Evolutionary conservation across 2,113 vertebrate species (phyloP), one percentile per base, ranked within the genome.

Genomic region (Sapajus apella): DNA sequence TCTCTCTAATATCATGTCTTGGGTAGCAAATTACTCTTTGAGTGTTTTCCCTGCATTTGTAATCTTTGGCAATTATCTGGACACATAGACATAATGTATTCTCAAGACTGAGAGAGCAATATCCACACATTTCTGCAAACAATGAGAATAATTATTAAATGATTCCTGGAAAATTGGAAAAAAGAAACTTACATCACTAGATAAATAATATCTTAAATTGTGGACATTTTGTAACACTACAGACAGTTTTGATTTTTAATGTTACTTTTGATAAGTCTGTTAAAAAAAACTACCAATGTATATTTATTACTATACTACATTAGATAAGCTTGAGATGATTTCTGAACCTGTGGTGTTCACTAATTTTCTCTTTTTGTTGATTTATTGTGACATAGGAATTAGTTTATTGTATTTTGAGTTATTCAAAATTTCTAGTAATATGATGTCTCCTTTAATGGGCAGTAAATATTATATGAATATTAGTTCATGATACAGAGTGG

Each of bases 401-500:
- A 97, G 80, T 81, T 66, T 86, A n/a, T 92, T 95, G 13, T 94
- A 92, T 96, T 95, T 95, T 77, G 13, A 91, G 72, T 95, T 83
- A 75, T 75, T 91, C 84, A 95, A 47, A 85, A 93, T 96, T 94
- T 72, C n/a, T 79, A 92, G 64, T 56, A 58, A 30, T 94, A 92
- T 82, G 47, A 18, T 90, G 75, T 52, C 47, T 83, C 18, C 17
- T 96, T 91, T 37, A 37, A 20, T 35, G 50, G 56, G 32, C 25
- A 95, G 30, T 79, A 56, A 87, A 40, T 90, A 35, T 90, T 75
- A 87, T 52, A 61, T 85, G 6, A 82, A 97, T 91, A 76, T 96
- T 97, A 95, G 94, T 93, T 96, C 96, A 45, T 75, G 95, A 97
- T 98, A 93, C 27, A 86, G 45, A 96, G 35, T 81, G 66, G 9